Evolutionary conservation across 2,797 vertebrate species (phyloP).

Genomic region (Tachyglossus aculeatus): DNA sequence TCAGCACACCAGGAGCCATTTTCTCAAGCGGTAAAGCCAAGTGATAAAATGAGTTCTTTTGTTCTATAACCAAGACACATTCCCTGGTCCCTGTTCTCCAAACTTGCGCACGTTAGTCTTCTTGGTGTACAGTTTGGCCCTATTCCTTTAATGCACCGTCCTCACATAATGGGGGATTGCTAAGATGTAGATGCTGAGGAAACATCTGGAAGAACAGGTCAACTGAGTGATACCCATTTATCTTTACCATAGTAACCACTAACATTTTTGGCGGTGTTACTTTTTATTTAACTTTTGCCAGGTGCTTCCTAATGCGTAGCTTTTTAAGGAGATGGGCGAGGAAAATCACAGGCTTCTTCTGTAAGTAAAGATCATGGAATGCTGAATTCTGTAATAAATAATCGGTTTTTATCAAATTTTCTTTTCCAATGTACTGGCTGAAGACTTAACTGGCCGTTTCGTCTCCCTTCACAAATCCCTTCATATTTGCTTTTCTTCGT

Average conservation of each 20-base stretch:
- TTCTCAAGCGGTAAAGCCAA: constrained; percentile 79
- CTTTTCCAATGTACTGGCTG: no score
- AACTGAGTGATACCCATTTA: constrained; percentile 23
- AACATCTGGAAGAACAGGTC: constrained; percentile 56
- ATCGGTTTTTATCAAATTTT: no score
- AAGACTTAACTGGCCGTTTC: constrained; percentile 7
- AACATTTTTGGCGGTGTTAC: constrained; percentile 27
- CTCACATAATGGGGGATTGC: constrained; percentile 64
- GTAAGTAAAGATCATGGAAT: constrained; percentile 32
- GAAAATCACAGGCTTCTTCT: constrained; percentile 1
- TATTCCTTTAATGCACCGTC: constrained; percentile 34
- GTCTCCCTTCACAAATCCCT: neutral
- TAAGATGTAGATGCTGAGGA: constrained; percentile 51
- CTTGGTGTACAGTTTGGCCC: constrained; percentile 58
- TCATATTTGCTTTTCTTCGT: constrained; percentile 6
- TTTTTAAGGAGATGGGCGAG: constrained; percentile 1
- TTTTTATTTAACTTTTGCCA: constrained; percentile 45
- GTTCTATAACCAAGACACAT: constrained; percentile 78
- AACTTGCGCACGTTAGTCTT: constrained; percentile 56
- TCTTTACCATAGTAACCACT: constrained; percentile 21
- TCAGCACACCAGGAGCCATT: constrained; percentile 81
- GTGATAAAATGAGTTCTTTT: constrained; percentile 83
- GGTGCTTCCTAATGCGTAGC: no score
- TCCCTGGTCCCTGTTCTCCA: constrained; percentile 63
- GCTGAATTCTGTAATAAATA: constrained; percentile 39